Base-by-base conservation (phyloP, 2,797 vertebrate genomes). In the Tauraco hartlaubi region DNA sequence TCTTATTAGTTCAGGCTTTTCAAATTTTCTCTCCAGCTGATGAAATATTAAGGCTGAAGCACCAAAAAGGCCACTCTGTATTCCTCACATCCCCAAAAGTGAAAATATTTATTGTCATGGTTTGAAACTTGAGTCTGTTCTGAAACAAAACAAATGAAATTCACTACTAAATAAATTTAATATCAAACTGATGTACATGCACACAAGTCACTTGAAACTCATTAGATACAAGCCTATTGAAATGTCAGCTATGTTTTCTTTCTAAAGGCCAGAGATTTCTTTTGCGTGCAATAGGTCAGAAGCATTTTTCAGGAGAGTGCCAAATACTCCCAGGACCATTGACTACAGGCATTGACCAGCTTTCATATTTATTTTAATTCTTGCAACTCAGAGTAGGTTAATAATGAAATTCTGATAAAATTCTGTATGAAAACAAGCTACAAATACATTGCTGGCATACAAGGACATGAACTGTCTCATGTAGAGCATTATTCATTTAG, bases 221-320 rank as follows among this genome's bases (percentile, higher is more conserved):
- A 92, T 95, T 95, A 93, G 85, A 71, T 61, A 74, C 26, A 88
- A 43, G 67, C 63, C 90, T 79, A 91, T 58, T 88, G 71, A 96
- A 96, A 97, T 95, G 93, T 94, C 95, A 95, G 63, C 77, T 92
- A 4, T 88, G 56, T 94, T 96, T 95, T 94, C 83, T 71, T 94
- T 94, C 56, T 68, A 95, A 95, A 96, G 92, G 85, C 67, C 80
- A 93, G 56, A 87, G 71, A 90, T 82, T 96, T 94, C 85, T 94
- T 96, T 54, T 86, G 61, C 9, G 0, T 87, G 58, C 56, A 82
- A 33, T 94, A 95, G 83, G 92, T 95, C 91, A 93, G 76, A 76
- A 56, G 26, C 67, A 71, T 92, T 94, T 85, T 95, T 90, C 92
- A 96, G 56, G 33, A 67, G 52, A 92, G 79, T 58, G 85, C 85